These are phyloP conservation scores for Coremacera marginata DNA, from an alignment of 2,888 invertebrate genomes.

Conservation along the genomic window DNA sequence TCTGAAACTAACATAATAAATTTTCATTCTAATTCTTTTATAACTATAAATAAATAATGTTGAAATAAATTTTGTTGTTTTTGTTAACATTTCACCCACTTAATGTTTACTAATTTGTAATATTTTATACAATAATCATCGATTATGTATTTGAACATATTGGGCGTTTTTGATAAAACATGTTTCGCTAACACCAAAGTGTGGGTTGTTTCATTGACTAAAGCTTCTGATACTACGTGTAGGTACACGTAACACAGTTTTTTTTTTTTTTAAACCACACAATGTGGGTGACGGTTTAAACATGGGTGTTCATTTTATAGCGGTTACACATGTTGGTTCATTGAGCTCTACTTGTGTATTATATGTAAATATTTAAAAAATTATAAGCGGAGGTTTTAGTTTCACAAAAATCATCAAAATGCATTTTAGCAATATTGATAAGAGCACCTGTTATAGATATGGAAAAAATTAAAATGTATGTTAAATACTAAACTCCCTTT, in stretches of 20 bases:
- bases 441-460: background rate
- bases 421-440: background rate
- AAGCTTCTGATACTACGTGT: background rate
- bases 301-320: background rate
- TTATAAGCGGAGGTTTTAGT: too few relatives aligned
- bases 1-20: too few relatives aligned
- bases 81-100: background rate
- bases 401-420: background rate
- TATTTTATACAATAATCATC: conserved; percentile 3
- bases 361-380: too few relatives aligned
- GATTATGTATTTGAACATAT: background rate
- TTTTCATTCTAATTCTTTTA: too few relatives aligned
- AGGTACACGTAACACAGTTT: background rate
- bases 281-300: background rate
- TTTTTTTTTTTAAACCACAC: background rate
- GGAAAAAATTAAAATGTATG: too few relatives aligned
- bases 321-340: background rate
- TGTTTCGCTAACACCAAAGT: background rate
- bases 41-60: background rate
- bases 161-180: background rate
- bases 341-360: background rate
- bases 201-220: conserved; percentile 18
- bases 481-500: background rate
- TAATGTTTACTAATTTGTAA: background rate
- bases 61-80: background rate